Evolutionary conservation across 2,888 invertebrate genomes (phyloP).

Genomic region (Zaprionus lineosus): DNA sequence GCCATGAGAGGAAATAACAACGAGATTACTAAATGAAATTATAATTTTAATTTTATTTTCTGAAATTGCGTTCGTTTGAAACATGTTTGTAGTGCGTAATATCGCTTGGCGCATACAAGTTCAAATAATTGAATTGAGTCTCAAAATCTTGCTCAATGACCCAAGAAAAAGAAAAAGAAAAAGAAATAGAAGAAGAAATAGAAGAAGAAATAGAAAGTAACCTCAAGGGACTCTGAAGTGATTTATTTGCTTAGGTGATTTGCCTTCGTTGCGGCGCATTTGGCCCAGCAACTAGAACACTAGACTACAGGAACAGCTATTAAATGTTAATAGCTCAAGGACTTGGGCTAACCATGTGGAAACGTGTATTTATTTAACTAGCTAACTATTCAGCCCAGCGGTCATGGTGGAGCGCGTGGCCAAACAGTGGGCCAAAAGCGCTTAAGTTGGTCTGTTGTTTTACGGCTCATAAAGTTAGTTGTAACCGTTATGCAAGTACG

Average conservation of each 20-base stretch:
- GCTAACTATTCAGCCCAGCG: not conserved
- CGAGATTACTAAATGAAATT: not conserved
- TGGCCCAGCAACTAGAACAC: slow-evolving; percentile 30
- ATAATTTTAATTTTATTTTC: not conserved
- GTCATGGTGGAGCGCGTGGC: no score
- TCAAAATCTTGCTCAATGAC: slow-evolving; percentile 32
- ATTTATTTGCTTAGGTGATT: slow-evolving; percentile 50
- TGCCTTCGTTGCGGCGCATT: slow-evolving; percentile 57
- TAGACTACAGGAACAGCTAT: slow-evolving; percentile 28
- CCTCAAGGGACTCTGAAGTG: slow-evolving; percentile 46
- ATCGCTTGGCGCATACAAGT: no score
- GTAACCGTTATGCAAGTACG: slow-evolving; percentile 51
- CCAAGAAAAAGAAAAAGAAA: slow-evolving; percentile 18
- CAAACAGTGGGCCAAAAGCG: slow-evolving; percentile 7
- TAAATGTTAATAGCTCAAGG: slow-evolving; percentile 66
- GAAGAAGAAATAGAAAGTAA: slow-evolving; percentile 41
- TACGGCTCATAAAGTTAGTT: slow-evolving; percentile 63
- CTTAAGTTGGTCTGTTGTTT: slow-evolving; percentile 45
- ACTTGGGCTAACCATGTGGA: slow-evolving; percentile 27
- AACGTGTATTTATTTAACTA: not conserved
- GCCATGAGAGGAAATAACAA: slow-evolving; percentile 15
- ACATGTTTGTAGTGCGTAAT: not conserved
- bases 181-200: slow-evolving; percentile 30
- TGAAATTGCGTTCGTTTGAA: not conserved
- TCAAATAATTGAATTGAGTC: no score